These are phyloP conservation scores for Enteromius unitaeniatus DNA, from an alignment of 2,797 vertebrate species.

Conservation along the genomic window DNA sequence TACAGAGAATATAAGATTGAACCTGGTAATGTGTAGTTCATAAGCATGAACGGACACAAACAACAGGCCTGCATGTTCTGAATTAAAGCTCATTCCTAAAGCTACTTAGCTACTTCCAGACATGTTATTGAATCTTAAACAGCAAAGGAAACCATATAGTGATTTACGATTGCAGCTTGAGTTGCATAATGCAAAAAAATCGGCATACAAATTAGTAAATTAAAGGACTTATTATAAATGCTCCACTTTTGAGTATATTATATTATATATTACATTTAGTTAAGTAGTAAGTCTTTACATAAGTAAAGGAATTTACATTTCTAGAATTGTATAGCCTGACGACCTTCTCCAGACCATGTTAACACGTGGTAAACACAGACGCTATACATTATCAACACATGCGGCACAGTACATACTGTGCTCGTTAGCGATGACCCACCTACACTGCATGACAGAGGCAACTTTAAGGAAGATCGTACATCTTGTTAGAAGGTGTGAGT, in stretches of 20 bases:
- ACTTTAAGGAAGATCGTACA: not conserved
- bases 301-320: not conserved
- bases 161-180: not conserved
- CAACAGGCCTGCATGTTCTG: not conserved
- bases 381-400: conserved; percentile 1
- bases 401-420: not conserved
- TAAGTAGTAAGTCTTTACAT: not conserved
- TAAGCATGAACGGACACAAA: not conserved
- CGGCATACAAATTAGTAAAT: not conserved
- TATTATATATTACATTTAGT: not conserved
- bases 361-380: conserved; percentile 13
- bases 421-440: not conserved
- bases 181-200: not conserved
- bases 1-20: not conserved
- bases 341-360: not conserved
- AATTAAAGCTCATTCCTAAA: not conserved
- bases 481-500: not conserved
- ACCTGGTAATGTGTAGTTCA: not conserved
- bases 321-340: not conserved
- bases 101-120: not conserved
- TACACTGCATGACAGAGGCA: not conserved
- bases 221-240: not conserved
- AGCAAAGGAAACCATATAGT: not conserved
- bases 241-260: not conserved
- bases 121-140: not conserved